Percentiles rank a stretch among this genome's conserved stretches.
Conservation (phyloP, 2,797 vertebrate species). For the Fistularia commersonii region DNA sequence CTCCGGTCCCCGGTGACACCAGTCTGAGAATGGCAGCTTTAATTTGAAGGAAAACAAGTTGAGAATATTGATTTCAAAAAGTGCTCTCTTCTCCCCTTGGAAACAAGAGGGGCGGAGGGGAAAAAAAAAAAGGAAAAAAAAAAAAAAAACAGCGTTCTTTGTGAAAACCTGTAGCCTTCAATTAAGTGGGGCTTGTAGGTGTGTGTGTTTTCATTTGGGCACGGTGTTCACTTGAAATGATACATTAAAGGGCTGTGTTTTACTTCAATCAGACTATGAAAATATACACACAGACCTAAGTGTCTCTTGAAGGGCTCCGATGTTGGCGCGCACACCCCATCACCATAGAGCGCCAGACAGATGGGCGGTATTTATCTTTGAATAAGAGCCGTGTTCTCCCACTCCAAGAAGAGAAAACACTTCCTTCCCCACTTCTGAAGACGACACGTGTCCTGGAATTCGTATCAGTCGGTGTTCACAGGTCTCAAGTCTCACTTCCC, state of each 20-base stretch:
- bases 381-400: slow-evolving; percentile 63
- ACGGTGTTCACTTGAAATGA: slow-evolving; percentile 83
- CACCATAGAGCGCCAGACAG: slow-evolving; percentile 63
- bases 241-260: slow-evolving; percentile 86
- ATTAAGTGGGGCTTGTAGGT: slow-evolving; percentile 86
- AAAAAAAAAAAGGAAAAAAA: slow-evolving; percentile 18
- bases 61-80: slow-evolving; percentile 79
- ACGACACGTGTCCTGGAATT: slow-evolving; percentile 57
- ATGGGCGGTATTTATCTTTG: slow-evolving; percentile 72
- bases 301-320: slow-evolving; percentile 69
- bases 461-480: slow-evolving; percentile 45
- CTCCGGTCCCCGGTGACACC: slow-evolving; percentile 54
- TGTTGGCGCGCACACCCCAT: slow-evolving; percentile 52
- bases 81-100: slow-evolving; percentile 52
- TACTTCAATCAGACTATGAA: slow-evolving; percentile 82
- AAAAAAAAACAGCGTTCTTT: slow-evolving; percentile 54
- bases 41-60: slow-evolving; percentile 79
- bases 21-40: slow-evolving; percentile 74
- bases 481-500: slow-evolving; percentile 45
- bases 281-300: slow-evolving; percentile 84
- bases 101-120: slow-evolving; percentile 33
- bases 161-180: slow-evolving; percentile 83
- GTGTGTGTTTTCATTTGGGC: slow-evolving; percentile 82
- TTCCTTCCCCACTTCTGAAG: slow-evolving; percentile 55
- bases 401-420: slow-evolving; percentile 56